Evolutionary conservation across 1,140 invertebrate species (phyloP).

Genomic region (Spodoptera litura): DNA sequence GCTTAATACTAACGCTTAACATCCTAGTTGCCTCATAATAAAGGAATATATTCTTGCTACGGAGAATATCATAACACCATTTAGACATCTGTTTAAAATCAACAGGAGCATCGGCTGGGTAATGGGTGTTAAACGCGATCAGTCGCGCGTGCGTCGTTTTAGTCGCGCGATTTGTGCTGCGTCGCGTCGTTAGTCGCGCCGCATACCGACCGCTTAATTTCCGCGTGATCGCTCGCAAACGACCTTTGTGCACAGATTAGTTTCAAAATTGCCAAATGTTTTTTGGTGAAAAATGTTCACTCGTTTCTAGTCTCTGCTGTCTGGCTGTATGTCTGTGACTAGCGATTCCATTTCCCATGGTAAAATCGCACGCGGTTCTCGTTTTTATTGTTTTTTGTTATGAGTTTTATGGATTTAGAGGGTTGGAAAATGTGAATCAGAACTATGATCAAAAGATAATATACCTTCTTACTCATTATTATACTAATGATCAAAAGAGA

Average conservation of each 20-base stretch:
- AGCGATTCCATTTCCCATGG: background rate
- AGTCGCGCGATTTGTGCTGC: conserved; percentile 44
- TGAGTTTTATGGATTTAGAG: background rate
- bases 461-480: no score
- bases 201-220: conserved; percentile 39
- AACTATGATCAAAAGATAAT: no score
- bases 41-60: no score
- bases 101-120: conserved; percentile 6
- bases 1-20: no score
- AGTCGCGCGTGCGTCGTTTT: conserved; percentile 42
- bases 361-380: background rate
- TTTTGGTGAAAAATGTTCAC: conserved; percentile 9
- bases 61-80: no score
- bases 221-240: conserved; percentile 36
- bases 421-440: no score
- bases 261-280: conserved; percentile 42
- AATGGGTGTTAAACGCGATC: conserved; percentile 38
- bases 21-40: no score
- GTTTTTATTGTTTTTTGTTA: background rate
- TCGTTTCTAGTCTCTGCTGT: conserved; percentile 7
- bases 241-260: conserved; percentile 39
- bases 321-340: background rate
- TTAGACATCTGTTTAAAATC: conserved; percentile 18
- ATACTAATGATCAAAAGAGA: no score
- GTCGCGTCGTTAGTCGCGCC: conserved; percentile 41